phyloP scores from a whole-genome alignment of 1,140 invertebrate species.

The Aphelinus certus region DNA sequence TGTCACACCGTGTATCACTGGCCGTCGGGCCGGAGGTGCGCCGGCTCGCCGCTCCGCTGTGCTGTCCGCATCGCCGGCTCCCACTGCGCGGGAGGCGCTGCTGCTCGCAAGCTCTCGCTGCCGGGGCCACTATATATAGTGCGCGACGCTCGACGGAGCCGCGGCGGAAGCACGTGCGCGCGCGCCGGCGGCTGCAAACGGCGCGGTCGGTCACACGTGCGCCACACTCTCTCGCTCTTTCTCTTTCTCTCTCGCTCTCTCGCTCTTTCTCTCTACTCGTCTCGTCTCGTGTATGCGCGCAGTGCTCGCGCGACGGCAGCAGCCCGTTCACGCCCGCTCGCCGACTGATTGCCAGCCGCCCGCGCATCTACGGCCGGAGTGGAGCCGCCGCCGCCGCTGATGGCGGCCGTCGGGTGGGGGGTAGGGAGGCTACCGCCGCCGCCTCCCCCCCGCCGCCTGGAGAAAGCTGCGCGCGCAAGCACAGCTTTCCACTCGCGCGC shows the following conservation, averaged over 20 bases:
- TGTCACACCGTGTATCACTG: too few species aligned
- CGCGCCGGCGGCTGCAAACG: not conserved
- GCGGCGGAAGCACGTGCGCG: not conserved
- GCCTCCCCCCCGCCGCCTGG: not conserved
- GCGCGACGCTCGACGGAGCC: not conserved
- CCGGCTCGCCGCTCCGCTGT: slow-evolving; percentile 42
- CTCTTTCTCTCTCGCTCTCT: too few species aligned
- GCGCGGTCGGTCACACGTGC: not conserved
- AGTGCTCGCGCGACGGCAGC: too few species aligned
- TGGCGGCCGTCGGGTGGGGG: slow-evolving; percentile 32
- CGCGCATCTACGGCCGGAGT: not conserved
- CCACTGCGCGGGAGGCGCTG: too few species aligned
- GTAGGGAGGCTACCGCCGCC: slow-evolving; percentile 19
- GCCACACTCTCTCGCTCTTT: too few species aligned
- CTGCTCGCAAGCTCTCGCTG: too few species aligned
- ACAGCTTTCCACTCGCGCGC: too few species aligned
- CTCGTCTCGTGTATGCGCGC: too few species aligned
- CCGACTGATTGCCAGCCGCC: slow-evolving; percentile 52
- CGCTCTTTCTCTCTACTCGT: too few species aligned
- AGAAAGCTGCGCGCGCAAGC: too few species aligned
- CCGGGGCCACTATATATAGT: not conserved
- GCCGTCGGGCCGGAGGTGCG: slow-evolving; percentile 31
- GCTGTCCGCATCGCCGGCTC: too few species aligned
- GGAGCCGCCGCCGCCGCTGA: slow-evolving; percentile 14
- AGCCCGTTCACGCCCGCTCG: slow-evolving; percentile 57